A percentile compares a stretch with the other conserved stretches of the same genome.
These are phyloP conservation scores for Thermophis baileyi DNA, from an alignment of 2,113 vertebrate genomes.

Conservation along the genomic window DNA sequence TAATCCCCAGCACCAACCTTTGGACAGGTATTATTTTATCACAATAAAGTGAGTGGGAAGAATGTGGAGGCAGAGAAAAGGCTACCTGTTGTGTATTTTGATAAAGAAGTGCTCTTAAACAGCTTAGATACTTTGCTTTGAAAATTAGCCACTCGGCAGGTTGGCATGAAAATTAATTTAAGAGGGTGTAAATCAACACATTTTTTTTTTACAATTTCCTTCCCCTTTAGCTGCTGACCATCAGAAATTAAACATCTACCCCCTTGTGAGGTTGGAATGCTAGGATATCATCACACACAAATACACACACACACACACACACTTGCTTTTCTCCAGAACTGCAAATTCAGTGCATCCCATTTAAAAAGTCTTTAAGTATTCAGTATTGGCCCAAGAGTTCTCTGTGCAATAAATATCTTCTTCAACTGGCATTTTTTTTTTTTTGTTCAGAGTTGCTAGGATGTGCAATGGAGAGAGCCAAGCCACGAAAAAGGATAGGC, in stretches of 20 bases:
- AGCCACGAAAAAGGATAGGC: slow-evolving; percentile 31
- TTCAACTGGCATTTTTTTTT: slow-evolving; percentile 46
- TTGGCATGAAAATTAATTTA: slow-evolving; percentile 75
- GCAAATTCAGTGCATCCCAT: slow-evolving; percentile 54
- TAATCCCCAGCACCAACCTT: slow-evolving; percentile 7
- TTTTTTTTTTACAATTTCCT: slow-evolving; percentile 56
- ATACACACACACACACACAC: neutral
- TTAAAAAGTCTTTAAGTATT: slow-evolving; percentile 69
- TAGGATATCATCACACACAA: slow-evolving; percentile 32
- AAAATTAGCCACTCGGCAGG: slow-evolving; percentile 70
- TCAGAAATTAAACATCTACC: slow-evolving; percentile 49
- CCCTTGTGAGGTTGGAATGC: slow-evolving; percentile 29
- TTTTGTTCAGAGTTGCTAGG: slow-evolving; percentile 51
- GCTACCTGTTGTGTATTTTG: slow-evolving; percentile 44
- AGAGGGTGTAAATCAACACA: slow-evolving; percentile 72
- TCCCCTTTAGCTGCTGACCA: slow-evolving; percentile 58
- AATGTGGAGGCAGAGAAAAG: neutral
- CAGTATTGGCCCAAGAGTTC: slow-evolving; percentile 51
- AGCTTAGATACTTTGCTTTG: slow-evolving; percentile 62
- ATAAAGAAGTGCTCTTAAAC: slow-evolving; percentile 55
- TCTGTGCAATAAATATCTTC: slow-evolving; percentile 61
- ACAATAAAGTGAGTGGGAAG: slow-evolving; percentile 8
- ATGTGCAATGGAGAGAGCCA: slow-evolving; percentile 53
- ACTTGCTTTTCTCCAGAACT: slow-evolving; percentile 41
- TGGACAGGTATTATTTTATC: slow-evolving; percentile 18